These are phyloP conservation scores for Pitangus sulphuratus DNA, from an alignment of 2,797 vertebrate genomes.

Conservation along the genomic window DNA sequence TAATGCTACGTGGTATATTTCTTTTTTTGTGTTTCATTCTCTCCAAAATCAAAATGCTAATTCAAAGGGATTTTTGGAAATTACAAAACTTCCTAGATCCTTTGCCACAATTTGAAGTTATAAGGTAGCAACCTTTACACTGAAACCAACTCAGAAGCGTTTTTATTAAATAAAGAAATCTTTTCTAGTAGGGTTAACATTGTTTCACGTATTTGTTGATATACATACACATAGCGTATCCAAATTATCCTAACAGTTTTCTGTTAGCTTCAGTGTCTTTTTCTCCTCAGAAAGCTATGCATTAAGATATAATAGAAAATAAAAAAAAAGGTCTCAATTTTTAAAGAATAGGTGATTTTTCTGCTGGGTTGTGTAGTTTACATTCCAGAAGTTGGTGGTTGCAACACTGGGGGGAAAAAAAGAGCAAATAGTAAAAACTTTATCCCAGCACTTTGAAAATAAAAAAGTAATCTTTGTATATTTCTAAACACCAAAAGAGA, in stretches of 20 bases:
- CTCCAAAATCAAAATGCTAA: not conserved
- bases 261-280: not conserved
- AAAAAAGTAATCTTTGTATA: not conserved
- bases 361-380: not conserved
- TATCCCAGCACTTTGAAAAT: not conserved
- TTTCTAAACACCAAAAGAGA: not conserved
- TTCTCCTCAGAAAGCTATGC: not conserved
- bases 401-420: rapidly evolving
- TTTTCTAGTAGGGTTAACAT: not conserved
- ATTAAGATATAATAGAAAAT: not conserved
- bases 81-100: not conserved
- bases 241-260: not conserved
- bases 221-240: not conserved
- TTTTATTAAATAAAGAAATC: not conserved
- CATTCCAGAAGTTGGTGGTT: not conserved
- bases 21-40: not conserved
- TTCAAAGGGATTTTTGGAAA: not conserved
- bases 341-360: not conserved
- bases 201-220: not conserved
- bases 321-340: not conserved
- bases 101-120: not conserved
- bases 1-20: not conserved
- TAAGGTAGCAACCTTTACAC: not conserved
- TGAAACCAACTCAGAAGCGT: not conserved
- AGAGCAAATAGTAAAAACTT: not conserved